These are phyloP conservation scores for Coelogynopora nodosa DNA, from an alignment of 2,888 invertebrate genomes.

Conservation along the genomic window DNA sequence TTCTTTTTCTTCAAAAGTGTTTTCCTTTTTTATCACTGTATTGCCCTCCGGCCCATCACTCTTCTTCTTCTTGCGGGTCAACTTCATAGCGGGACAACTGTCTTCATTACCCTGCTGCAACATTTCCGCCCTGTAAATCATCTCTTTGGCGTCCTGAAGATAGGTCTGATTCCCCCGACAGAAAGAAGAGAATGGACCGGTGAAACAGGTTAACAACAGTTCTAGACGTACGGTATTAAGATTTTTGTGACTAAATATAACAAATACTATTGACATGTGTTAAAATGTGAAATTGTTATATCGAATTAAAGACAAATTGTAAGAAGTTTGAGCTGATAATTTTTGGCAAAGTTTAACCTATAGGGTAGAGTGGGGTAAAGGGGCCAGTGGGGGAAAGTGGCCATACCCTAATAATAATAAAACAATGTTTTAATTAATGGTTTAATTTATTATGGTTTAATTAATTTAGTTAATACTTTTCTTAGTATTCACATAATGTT, in stretches of 20 bases:
- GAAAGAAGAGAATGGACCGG: too few species aligned
- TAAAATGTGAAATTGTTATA: too few species aligned
- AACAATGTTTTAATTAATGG: neutral
- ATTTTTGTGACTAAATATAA: too few species aligned
- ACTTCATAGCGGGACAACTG: neutral
- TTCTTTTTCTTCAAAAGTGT: neutral
- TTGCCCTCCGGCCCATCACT: neutral
- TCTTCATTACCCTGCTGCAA: neutral
- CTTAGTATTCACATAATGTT: neutral
- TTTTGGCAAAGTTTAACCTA: too few species aligned
- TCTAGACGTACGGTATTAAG: too few species aligned
- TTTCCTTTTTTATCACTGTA: neutral
- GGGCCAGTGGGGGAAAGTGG: neutral
- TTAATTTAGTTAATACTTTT: too few species aligned
- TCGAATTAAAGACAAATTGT: too few species aligned
- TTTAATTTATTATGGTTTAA: neutral
- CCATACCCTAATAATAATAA: neutral
- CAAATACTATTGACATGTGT: too few species aligned
- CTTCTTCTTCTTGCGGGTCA: neutral
- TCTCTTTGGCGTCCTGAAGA: neutral
- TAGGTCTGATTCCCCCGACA: too few species aligned
- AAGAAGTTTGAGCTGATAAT: too few species aligned
- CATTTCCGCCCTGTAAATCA: neutral
- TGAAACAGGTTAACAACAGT: too few species aligned
- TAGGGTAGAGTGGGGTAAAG: neutral